Conservation (phyloP, 2,888 invertebrate genomes). For the Epinotia demarniana region DNA sequence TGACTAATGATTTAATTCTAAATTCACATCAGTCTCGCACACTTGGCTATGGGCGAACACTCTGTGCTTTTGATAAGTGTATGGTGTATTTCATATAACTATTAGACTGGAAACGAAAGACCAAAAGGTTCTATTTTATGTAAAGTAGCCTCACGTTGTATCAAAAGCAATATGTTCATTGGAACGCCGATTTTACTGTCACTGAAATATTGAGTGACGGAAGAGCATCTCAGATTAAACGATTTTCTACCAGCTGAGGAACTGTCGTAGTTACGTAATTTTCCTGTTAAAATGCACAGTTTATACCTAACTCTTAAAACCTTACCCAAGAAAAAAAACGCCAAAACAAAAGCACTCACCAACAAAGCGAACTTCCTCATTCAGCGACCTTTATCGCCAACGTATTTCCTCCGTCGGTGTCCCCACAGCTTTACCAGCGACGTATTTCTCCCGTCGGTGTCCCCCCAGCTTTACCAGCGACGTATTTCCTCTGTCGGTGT, state of each 20-base stretch:
- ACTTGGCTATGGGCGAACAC: too few relatives aligned
- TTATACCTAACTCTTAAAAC: too few relatives aligned
- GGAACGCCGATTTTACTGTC: too few relatives aligned
- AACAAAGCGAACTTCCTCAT: background rate
- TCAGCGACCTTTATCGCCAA: background rate
- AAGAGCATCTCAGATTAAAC: too few relatives aligned
- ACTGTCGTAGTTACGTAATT: too few relatives aligned
- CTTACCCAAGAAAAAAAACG: background rate
- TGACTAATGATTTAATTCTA: too few relatives aligned
- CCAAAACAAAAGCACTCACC: background rate
- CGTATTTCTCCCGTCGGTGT: too few relatives aligned
- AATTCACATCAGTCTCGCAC: too few relatives aligned
- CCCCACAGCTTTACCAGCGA: background rate
- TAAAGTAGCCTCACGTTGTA: background rate
- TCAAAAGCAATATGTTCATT: background rate
- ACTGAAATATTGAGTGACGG: too few relatives aligned
- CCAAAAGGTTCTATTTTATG: background rate
- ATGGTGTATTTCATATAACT: background rate
- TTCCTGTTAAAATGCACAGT: too few relatives aligned
- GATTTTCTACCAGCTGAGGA: too few relatives aligned
- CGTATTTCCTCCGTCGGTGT: background rate
- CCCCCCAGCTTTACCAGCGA: background rate
- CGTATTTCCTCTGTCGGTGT: background rate
- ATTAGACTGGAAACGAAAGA: background rate
- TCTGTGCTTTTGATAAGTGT: too few relatives aligned